Conservation (phyloP, 2,888 invertebrate genomes). For the Luperina nickerlii region DNA sequence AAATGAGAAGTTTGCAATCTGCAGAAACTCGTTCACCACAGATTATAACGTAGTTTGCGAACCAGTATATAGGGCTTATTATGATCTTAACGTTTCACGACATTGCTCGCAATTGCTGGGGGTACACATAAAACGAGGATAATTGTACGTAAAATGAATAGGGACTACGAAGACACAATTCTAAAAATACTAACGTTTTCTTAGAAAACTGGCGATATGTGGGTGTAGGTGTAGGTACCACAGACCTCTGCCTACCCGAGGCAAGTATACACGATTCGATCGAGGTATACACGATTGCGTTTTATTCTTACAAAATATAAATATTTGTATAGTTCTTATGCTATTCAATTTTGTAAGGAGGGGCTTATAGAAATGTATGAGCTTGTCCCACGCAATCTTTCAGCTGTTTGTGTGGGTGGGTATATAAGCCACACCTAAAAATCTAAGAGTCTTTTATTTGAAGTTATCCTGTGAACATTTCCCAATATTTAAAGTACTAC, state of each 20-base stretch:
- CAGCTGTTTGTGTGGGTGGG: conserved; percentile 8
- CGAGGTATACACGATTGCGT: background rate
- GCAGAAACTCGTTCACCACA: conserved; percentile 38
- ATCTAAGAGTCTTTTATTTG: background rate
- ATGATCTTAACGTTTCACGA: conserved; percentile 34
- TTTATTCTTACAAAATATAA: background rate
- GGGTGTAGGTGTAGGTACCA: background rate
- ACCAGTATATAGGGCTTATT: conserved; percentile 28
- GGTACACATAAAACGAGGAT: background rate
- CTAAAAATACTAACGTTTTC: background rate
- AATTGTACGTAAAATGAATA: background rate
- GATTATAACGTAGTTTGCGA: background rate
- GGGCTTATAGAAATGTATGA: background rate
- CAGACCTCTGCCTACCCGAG: background rate
- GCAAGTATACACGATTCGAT: no score
- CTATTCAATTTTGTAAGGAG: background rate
- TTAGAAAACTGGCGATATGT: background rate
- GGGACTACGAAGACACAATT: background rate
- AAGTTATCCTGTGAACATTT: background rate
- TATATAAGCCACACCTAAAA: background rate
- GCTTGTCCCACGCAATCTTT: background rate
- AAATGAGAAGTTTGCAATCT: conserved; percentile 43
- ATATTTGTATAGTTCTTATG: background rate
- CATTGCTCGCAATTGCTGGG: background rate
- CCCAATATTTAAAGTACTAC: background rate